Evolutionary conservation across 2,797 vertebrate genomes (phyloP), one percentile per base, ranked within the genome.

Genomic region (Pampus argenteus): DNA sequence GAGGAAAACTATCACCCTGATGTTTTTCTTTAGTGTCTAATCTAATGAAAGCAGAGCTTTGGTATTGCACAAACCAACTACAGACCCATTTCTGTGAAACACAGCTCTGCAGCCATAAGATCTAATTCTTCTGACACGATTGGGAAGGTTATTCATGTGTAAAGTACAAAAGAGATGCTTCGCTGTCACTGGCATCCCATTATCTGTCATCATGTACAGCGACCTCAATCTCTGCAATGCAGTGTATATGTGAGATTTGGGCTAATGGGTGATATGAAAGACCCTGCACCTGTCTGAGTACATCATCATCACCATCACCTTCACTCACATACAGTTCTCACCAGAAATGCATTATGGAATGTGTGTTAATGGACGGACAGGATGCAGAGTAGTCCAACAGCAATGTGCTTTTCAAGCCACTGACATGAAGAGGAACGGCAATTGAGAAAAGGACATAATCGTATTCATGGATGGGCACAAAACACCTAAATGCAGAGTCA

Each of bases 91-190:
- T 80, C 7, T 36, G 36, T 42, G 52, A 59, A 44, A 47, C 18
- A 0, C 34, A 20, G 50, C 51, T 54, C 66, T 54, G 77, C 66
- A 59, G 60, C 78, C 45, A 15, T 44, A 51, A 78, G 72, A 71
- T 51, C 50, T 29, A 82, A 70, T 63, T 66, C 73, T 72, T 82
- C 66, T 82, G 86, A 82, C 66, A 63, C 79, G 69, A 61, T 65
- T 44, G 49, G 62, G 51, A 55, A 69, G 60, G 57, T 45, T 72
- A 77, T 69, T 83, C 84, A 84, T 83, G 86, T 76, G 86, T 75
- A 52, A 90, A 88, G 84, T 56, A 86, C 84, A 83, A 55, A 55
- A 71, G 86, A 77, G 81, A 84, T 40, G 82, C 66, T 48, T n/a
- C 7, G 66, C 84, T 89, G 82, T 83, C 81, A 78, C 66, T 73